Evolutionary conservation across 2,888 invertebrate species (phyloP), one percentile per base, ranked within the genome.

Genomic region (Bruchidius siliquastri): DNA sequence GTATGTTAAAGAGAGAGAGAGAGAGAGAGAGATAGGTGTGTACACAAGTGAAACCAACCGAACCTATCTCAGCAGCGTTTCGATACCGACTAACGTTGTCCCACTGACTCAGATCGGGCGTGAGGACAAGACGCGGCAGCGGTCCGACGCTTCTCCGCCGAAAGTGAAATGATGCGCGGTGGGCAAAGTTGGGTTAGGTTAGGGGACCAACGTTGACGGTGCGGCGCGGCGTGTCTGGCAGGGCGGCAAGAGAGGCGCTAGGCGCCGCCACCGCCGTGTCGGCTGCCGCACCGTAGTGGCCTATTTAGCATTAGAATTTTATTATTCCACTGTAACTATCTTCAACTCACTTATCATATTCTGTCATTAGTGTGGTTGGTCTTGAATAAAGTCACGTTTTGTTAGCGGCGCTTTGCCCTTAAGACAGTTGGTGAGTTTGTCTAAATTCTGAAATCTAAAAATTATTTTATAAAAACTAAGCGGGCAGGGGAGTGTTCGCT

Each of bases 101-200:
- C 90, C 89, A 90, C 90, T 90, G 90, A 90, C 90, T 90, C 90
- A 91, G 89, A 90, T 90, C 72, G 73, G 71, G 88, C 88, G 89
- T 86, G 86, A 88, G 88, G 87, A 67, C 87, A 85, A 87, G 87
- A 89, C 89, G 89, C 84, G 77, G 83, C 76, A 75, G 83, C 85
- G 85, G 81, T 80, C 74, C 71, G 72, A 71, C 69, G 49, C 49
- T 49, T 76, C 77, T 76, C 73, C 79, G 78, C 79, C 72, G 82
- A 79, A 82, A 80, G 78, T 78, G 78, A 79, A 79, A 79, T 77
- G 73, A 75, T 80, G 80, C 82, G 81, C 83, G 80, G 77, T 79
- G 79, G 75, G 75, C 75, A 77, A 78, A 80, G 82, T 83, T 83
- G 83, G 77, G 82, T 82, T 87, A 87, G 84, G 83, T 80, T 85